Evolutionary conservation across 1,140 invertebrate genomes (phyloP).

Genomic region (Pissodes strobi): DNA sequence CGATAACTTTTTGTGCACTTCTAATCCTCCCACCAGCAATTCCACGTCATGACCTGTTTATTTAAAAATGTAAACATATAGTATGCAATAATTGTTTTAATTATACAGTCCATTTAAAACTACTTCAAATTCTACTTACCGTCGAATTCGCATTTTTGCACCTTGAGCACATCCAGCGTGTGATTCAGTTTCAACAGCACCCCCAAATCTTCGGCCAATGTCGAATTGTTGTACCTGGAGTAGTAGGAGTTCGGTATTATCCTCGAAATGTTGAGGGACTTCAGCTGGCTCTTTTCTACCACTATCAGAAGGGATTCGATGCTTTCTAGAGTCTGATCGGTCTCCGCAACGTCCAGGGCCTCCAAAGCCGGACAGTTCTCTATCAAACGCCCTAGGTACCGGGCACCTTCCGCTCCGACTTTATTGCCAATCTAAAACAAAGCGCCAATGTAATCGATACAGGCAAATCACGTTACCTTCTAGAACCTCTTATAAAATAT

Average conservation of each 20-base stretch:
- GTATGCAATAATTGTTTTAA: too few species aligned
- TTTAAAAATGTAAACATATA: too few species aligned
- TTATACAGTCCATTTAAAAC: too few species aligned
- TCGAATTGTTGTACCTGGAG: constrained; percentile 44
- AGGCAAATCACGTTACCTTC: too few species aligned
- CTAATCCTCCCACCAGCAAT: constrained; percentile 58
- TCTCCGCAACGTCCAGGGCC: constrained; percentile 61
- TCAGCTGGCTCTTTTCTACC: constrained; percentile 52
- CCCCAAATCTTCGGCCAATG: constrained; percentile 49
- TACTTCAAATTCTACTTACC: too few species aligned
- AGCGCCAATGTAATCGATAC: too few species aligned
- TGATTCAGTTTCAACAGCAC: constrained; percentile 54
- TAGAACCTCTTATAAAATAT: too few species aligned
- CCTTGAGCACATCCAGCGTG: constrained; percentile 59
- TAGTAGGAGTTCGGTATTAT: constrained; percentile 54
- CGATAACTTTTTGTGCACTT: constrained; percentile 57
- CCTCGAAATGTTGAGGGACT: constrained; percentile 61
- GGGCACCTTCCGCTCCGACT: constrained; percentile 54
- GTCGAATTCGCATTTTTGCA: constrained; percentile 63
- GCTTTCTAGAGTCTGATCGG: constrained; percentile 59
- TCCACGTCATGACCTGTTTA: constrained; percentile 64
- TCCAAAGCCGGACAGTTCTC: constrained; percentile 56
- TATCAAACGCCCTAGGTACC: constrained; percentile 58
- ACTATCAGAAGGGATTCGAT: constrained; percentile 51
- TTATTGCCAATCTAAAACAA: constrained; percentile 21